phyloP scores from a whole-genome alignment of 2,113 vertebrate species.

The Scatophagus argus region DNA sequence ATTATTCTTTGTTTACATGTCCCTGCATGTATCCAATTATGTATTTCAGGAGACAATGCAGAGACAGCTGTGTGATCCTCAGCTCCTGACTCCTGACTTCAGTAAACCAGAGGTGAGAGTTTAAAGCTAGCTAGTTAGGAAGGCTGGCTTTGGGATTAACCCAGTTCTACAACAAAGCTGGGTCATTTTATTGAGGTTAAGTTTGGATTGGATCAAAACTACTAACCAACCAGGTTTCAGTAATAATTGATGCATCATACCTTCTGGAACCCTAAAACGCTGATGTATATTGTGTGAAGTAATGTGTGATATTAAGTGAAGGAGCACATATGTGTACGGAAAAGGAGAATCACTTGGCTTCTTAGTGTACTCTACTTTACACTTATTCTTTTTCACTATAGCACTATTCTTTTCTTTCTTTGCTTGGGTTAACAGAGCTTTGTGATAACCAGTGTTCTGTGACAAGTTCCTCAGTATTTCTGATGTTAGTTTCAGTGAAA shows the following conservation, averaged over 20 bases:
- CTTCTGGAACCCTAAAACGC: neutral
- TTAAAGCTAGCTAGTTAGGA: neutral
- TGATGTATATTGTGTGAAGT: no score
- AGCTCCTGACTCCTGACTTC: constrained; percentile 90
- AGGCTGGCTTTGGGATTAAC: neutral
- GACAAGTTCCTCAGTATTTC: neutral
- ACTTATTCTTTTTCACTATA: no score
- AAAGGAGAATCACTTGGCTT: neutral
- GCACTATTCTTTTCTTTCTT: neutral
- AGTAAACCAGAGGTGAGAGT: constrained; percentile 94
- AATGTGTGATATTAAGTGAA: neutral
- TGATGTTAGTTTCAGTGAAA: neutral
- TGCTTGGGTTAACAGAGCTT: neutral
- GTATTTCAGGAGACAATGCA: constrained; percentile 89
- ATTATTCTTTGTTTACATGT: neutral
- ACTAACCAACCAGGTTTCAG: neutral
- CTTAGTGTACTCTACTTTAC: neutral
- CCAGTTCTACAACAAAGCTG: neutral
- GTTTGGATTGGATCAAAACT: neutral
- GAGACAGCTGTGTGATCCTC: constrained; percentile 90
- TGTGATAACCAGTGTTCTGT: neutral
- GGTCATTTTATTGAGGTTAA: neutral
- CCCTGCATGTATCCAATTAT: neutral
- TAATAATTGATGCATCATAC: neutral
- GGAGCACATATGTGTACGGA: neutral